Base-by-base conservation (phyloP, 2,797 vertebrate species). In the Podarcis siculus region DNA sequence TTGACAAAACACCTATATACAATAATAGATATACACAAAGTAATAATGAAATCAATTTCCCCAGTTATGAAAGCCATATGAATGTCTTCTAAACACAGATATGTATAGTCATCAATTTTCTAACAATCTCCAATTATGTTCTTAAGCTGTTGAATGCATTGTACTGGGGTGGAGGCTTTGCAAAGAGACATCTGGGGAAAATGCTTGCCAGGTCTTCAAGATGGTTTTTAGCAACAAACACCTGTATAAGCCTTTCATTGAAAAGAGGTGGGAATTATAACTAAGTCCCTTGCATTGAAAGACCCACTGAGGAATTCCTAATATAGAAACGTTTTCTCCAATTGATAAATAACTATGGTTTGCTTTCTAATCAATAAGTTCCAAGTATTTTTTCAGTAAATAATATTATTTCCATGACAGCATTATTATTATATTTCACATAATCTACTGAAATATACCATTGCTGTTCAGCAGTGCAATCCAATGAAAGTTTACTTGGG, bases 1-100 rank as follows among this genome's bases (percentile, higher is more conserved):
- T 97, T 27, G 98, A 99, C 69, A 99, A 94, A 86, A 99, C 96
- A 83, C 99, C 99, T 99, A 91, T 1, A 90, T 5, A 84, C 66
- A 93, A 91, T 32, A 91, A 45, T 89, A 69, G 79, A 19, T 3
- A 88, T 66, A 35, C 0, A 17, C 32, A 61, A 8, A 30, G 8
- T 30, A 79, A 79, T 58, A 55, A 79, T 23, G 0, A 4, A 58
- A 35, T 61, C 8, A 73, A 19, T 64, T 80, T 83, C 30, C 32
- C 27, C 12, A 71, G 3, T 39, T 71, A 13, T 19, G 75, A 64
- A 66, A 75, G 49, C n/a, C n/a, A 32, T 58, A 9, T 45, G 42
- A 69, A 58, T 72, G 4, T 72, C 35, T 79, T 83, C 49, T 83
- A 66, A 61, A 72, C 5, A 9, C n/a, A 61, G 72, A 30, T 61